phyloP scores from a whole-genome alignment of 2,888 invertebrate species.

The Nasonovia ribisnigri region DNA sequence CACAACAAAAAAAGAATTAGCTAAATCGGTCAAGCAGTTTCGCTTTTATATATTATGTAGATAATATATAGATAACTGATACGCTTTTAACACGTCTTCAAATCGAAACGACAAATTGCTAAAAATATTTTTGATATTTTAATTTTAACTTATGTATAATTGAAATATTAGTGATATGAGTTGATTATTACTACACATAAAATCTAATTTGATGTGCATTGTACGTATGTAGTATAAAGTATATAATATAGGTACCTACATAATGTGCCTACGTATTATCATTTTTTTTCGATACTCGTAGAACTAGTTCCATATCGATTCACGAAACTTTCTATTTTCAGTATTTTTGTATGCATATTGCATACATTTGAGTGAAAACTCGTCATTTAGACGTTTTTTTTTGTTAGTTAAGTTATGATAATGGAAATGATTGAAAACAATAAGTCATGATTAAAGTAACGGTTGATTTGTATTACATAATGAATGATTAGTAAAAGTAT shows the following conservation, averaged over 20 bases:
- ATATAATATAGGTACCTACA: not conserved
- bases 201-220: not conserved
- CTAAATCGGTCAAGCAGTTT: no score
- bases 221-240: not conserved
- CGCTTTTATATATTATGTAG: no score
- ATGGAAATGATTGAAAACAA: not conserved
- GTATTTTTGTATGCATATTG: not conserved
- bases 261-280: not conserved
- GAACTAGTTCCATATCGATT: not conserved
- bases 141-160: conserved; percentile 8
- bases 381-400: not conserved
- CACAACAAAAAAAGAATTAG: no score
- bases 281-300: not conserved
- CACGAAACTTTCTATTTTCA: not conserved
- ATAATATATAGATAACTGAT: no score
- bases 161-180: not conserved
- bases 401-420: not conserved
- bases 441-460: not conserved
- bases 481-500: not conserved
- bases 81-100: not conserved
- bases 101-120: not conserved
- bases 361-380: not conserved
- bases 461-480: not conserved
- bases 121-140: not conserved
- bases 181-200: not conserved